Base-by-base conservation (phyloP, 2,888 invertebrate genomes). In the Ophioninae sp. region DNA sequence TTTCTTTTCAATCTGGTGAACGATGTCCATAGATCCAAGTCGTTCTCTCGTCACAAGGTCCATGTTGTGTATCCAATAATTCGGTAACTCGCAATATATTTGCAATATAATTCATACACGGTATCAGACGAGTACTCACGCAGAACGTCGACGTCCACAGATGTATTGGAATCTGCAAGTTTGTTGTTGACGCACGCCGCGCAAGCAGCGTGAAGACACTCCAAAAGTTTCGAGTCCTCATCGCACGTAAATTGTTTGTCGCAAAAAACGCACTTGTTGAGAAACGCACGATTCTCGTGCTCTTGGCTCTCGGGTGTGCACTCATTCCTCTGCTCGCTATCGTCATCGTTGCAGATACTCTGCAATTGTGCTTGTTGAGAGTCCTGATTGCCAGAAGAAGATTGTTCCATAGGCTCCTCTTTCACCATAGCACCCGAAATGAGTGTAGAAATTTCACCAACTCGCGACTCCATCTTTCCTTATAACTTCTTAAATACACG, bases 191-290 rank as follows among this genome's bases (percentile, higher is more conserved):
- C 93, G 93, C 97, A 97, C 85, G 95, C 94, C 79, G 95, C 94
- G 92, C 98, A 98, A 82, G 96, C 95, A 75, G 97, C 96, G 93
- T 98, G 98, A 87, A 98, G 94, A 92, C 98, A 98, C 93, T 97
- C 97, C 90, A 98, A 94, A 83, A 98, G 94, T 93, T 97, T 97
- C 56, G 98, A 97, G 68, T 95, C 94, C 89, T 95, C 95, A 61
- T 93, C 93, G 57, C 93, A 92, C 61, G 93, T 93, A 72, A 96
- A 93, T 23, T 88, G 88, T 85, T 93, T 93, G 39, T 88, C 89
- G 85, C 94, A 94, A 82, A 93, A 93, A 8, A 93, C 90, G 87
- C 94, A 94, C 86, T 94, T 94, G 7, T 91, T 90, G 56, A 92
- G 82, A 68, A 89, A 88, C 20, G 86, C 86, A 17, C 91, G 89